These are phyloP conservation scores for Zaprionus camerounensis DNA, from an alignment of 1,140 invertebrate species.

Conservation along the genomic window DNA sequence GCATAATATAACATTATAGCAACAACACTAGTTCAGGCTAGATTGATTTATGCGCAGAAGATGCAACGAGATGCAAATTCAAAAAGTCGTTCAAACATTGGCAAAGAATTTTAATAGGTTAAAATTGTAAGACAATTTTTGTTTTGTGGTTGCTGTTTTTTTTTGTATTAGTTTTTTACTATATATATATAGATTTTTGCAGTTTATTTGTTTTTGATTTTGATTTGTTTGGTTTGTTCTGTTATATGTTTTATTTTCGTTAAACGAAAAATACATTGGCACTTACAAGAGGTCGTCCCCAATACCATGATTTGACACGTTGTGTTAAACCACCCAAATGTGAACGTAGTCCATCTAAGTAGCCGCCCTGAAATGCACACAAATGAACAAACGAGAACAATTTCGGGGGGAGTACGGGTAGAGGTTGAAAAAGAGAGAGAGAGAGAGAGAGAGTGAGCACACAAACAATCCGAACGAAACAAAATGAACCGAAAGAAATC, in stretches of 20 bases:
- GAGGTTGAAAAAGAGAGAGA: constrained; percentile 31
- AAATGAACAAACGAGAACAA: constrained; percentile 82
- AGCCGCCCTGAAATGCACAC: constrained; percentile 90
- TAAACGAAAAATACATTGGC: constrained; percentile 84
- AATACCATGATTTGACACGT: constrained; percentile 97
- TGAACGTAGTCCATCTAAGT: constrained; percentile 95
- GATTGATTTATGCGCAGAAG: constrained; percentile 64
- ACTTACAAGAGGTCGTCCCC: constrained; percentile 97
- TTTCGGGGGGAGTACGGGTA: constrained; percentile 69
- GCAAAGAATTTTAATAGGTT: constrained; percentile 46
- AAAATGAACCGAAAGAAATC: constrained; percentile 13
- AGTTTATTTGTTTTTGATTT: constrained; percentile 29
- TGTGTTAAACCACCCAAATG: constrained; percentile 96
- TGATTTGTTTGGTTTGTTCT: constrained; percentile 48
- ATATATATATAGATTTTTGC: constrained; percentile 38
- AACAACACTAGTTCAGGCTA: constrained; percentile 76
- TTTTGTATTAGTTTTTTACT: constrained; percentile 37
- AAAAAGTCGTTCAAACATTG: constrained; percentile 54
- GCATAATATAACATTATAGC: constrained; percentile 65
- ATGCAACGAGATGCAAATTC: constrained; percentile 64
- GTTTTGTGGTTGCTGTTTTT: constrained; percentile 67
- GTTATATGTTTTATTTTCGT: constrained; percentile 47
- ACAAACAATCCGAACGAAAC: constrained; percentile 38
- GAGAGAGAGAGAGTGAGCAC: constrained; percentile 7
- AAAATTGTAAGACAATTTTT: constrained; percentile 61